Evolutionary conservation across 2,888 invertebrate genomes (phyloP), one percentile per base, ranked within the genome.

Genomic region (Andrena trimmerana): DNA sequence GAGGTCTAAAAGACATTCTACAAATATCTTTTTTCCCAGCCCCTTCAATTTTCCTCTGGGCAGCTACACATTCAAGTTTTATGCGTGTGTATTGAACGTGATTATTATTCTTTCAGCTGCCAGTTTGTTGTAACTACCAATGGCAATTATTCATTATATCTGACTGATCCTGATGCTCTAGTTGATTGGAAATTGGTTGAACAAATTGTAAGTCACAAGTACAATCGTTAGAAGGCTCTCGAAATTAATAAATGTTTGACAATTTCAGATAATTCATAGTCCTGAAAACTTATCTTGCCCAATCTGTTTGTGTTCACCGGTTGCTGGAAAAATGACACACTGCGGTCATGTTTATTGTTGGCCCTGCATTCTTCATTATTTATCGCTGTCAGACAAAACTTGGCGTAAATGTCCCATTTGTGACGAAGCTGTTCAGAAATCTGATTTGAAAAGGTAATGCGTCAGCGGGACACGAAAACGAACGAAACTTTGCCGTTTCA

Each of bases 331-430:
- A 94, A 97, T 99, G 92, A 99, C 98, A 0, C 96, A 97, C 59
- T 99, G 99, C 94, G 99, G 99, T 10, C 99, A 99, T 93, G 97
- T 98, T 83, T 99, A 97, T 94, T 99, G 99, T 94, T 99, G 98
- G 98, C 96, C 98, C 0, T 99, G 99, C 92, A 96, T 98, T 89
- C 95, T 99, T 66, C 99, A 99, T 94, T 99, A 99, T 93, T 95
- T 98, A 59, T 97, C 97, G 0, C 95, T 98, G 2, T 97, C 97
- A 70, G 99, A 99, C 90, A 97, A 97, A 92, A 95, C 96, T 31
- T 97, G 97, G 95, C 95, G 97, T 48, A 97, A 97, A 91, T 99
- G 99, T 94, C 99, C 99, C 0, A 99, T 99, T 85, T 99, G 99
- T 94, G 97, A 97, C 89, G 97, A 98, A 90, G 95, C 97, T 0